These are phyloP conservation scores for Diglossa cyanea DNA, from an alignment of 2,797 vertebrate genomes.

Conservation along the genomic window DNA sequence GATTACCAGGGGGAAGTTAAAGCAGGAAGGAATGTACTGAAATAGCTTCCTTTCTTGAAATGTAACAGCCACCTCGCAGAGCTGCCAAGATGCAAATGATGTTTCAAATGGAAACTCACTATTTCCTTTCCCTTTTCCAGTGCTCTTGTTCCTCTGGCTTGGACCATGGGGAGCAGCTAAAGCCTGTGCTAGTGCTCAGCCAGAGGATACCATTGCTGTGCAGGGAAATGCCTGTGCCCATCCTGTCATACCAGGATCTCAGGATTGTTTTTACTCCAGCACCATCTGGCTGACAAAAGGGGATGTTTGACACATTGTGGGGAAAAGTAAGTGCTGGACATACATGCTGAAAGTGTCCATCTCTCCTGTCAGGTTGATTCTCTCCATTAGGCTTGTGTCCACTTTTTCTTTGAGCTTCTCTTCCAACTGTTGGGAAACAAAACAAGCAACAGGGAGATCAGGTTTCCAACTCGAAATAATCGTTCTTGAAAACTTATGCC, in stretches of 20 bases:
- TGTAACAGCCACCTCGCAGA: constrained; percentile 30
- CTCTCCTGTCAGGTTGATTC: constrained; percentile 94
- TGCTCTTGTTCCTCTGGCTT: constrained; percentile 10
- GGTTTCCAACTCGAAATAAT: neutral
- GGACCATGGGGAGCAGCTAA: neutral
- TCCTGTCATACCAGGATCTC: neutral
- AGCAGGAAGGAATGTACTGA: constrained; percentile 45
- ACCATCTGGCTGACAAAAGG: constrained; percentile 45
- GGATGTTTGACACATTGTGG: neutral
- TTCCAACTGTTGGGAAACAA: constrained; percentile 83
- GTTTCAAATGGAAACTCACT: constrained; percentile 57
- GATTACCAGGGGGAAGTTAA: constrained; percentile 48
- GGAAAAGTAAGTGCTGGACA: constrained; percentile 20
- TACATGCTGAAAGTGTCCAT: constrained; percentile 99
- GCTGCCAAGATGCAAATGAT: constrained; percentile 60
- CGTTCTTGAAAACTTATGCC: neutral
- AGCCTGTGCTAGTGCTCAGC: neutral
- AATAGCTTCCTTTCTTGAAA: constrained; percentile 61
- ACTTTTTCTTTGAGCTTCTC: constrained; percentile 99
- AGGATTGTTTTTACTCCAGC: constrained; percentile 1
- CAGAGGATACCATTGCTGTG: neutral
- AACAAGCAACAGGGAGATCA: neutral
- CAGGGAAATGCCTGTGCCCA: neutral
- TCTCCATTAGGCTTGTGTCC: constrained; percentile 86
- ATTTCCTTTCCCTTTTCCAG: constrained; percentile 47